Evolutionary conservation across 2,797 vertebrate species (phyloP).

Genomic region (Trichosurus vulpecula): DNA sequence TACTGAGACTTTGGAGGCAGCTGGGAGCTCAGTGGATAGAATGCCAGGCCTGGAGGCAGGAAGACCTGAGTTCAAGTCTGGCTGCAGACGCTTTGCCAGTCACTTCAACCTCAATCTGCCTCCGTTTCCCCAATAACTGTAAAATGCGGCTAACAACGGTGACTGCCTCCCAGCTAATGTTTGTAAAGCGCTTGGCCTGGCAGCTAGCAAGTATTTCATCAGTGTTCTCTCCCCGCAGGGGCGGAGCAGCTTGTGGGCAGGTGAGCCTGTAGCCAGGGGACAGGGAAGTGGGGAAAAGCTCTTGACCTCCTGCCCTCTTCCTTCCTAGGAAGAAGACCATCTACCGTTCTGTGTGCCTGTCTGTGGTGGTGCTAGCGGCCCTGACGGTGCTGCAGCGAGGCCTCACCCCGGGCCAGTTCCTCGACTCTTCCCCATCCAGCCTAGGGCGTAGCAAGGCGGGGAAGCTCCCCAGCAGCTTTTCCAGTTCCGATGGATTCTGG

Average conservation of each 20-base stretch:
- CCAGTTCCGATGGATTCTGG: conserved; percentile 87
- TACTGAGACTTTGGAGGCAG: too few relatives aligned
- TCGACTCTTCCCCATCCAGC: conserved; percentile 80
- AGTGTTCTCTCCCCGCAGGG: too few relatives aligned
- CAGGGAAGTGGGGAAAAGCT: not conserved
- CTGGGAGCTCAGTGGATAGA: too few relatives aligned
- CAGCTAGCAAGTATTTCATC: too few relatives aligned
- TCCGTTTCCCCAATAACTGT: not conserved
- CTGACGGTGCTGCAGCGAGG: conserved; percentile 90
- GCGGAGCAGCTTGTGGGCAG: too few relatives aligned
- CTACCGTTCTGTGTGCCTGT: conserved; percentile 89
- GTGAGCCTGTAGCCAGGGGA: too few relatives aligned
- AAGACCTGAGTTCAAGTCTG: not conserved
- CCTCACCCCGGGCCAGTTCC: conserved; percentile 84
- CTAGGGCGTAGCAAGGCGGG: conserved; percentile 59
- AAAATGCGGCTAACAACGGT: not conserved
- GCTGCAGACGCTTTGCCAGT: too few relatives aligned
- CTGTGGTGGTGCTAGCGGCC: conserved; percentile 88
- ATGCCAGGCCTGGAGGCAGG: too few relatives aligned
- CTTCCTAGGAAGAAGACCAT: conserved; percentile 89
- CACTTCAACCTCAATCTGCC: not conserved
- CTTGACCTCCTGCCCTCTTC: not conserved
- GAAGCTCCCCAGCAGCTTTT: conserved; percentile 69
- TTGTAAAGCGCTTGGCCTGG: too few relatives aligned
- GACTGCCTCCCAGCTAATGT: too few relatives aligned